Conservation (phyloP, 2,888 invertebrate species). For the Nycteola revayana region DNA sequence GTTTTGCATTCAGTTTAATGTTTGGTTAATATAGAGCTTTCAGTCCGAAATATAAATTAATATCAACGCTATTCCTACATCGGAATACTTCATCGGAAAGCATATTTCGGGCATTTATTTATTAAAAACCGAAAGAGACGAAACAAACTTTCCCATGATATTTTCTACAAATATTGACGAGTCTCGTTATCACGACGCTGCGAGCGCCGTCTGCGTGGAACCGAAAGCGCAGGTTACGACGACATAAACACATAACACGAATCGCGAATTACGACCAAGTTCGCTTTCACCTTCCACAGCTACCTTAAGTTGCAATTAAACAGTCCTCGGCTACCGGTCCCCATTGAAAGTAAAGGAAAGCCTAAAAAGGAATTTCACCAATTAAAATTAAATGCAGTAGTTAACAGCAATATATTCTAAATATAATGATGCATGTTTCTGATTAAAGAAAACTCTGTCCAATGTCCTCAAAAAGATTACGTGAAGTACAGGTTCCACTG, state of each 20-base stretch:
- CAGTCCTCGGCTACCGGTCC: conserved; percentile 35
- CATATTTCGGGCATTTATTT: too few species aligned
- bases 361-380: conserved; percentile 37
- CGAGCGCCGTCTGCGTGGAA: conserved; percentile 29
- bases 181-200: conserved; percentile 42
- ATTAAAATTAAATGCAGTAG: conserved; percentile 28
- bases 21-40: conserved; percentile 39
- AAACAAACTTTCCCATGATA: conserved; percentile 41
- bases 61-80: too few species aligned
- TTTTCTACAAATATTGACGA: conserved; percentile 58
- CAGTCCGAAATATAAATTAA: too few species aligned
- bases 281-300: conserved; percentile 58
- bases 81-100: background rate
- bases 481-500: conserved; percentile 35
- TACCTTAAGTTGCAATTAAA: conserved; percentile 44
- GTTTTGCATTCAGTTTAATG: conserved; percentile 37
- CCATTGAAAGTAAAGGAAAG: conserved; percentile 36
- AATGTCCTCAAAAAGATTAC: conserved; percentile 24
- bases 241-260: conserved; percentile 36
- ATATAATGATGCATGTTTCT: conserved; percentile 1
- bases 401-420: conserved; percentile 1
- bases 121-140: too few species aligned
- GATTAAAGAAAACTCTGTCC: conserved; percentile 25
- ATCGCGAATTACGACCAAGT: conserved; percentile 44
- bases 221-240: conserved; percentile 47